Conservation (phyloP, 2,888 invertebrate species). For the Erannis defoliaria region DNA sequence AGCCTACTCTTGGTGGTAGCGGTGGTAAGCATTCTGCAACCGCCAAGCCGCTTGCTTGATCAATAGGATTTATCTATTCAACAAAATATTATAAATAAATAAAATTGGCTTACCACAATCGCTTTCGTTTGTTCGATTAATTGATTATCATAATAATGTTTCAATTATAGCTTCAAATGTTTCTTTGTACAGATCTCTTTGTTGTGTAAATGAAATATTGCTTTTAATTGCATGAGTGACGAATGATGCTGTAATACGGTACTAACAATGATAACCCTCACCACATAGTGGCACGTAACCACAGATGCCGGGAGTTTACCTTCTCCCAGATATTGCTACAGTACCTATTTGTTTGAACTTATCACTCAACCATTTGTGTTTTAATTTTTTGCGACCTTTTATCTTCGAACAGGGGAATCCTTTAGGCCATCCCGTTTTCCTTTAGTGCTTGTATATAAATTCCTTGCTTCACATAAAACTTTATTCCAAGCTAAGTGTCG, state of each 20-base stretch:
- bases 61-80: no score
- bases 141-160: no score
- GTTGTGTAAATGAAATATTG: not conserved
- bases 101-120: no score
- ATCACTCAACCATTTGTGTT: slow-evolving; percentile 16
- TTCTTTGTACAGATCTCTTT: not conserved
- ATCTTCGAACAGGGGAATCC: slow-evolving; percentile 23
- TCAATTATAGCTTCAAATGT: no score
- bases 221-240: not conserved
- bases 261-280: slow-evolving; percentile 19
- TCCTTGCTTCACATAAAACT: not conserved
- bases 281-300: slow-evolving; percentile 17
- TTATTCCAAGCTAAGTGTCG: slow-evolving; percentile 12
- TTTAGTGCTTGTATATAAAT: slow-evolving; percentile 9
- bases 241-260: slow-evolving; percentile 9
- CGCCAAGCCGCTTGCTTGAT: no score
- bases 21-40: no score
- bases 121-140: no score
- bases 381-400: slow-evolving; percentile 4
- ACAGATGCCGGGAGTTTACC: slow-evolving; percentile 26
- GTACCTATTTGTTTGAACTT: slow-evolving; percentile 7
- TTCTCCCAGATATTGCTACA: slow-evolving; percentile 14
- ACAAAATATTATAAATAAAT: no score
- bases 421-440: not conserved
- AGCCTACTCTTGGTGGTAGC: no score